Conservation (phyloP, 2,888 invertebrate species). For the Ischnus inquisitorius region DNA sequence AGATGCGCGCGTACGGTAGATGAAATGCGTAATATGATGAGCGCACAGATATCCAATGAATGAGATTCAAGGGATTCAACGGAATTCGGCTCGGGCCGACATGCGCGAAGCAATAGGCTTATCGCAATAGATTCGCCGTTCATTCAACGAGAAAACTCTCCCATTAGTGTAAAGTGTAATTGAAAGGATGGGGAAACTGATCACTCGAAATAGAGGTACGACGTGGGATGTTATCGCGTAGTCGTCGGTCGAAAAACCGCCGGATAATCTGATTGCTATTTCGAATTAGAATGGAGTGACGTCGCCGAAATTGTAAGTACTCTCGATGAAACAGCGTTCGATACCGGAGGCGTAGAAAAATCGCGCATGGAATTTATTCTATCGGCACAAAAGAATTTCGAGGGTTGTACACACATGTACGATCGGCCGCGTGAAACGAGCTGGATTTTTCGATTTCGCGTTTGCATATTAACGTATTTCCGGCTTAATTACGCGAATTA, state of each 20-base stretch:
- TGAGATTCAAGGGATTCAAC: constrained; percentile 55
- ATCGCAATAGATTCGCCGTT: constrained; percentile 53
- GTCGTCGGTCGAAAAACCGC: not conserved
- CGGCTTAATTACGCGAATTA: too few relatives aligned
- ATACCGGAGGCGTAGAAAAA: too few relatives aligned
- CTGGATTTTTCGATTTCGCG: too few relatives aligned
- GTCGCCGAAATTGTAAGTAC: too few relatives aligned
- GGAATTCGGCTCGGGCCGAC: constrained; percentile 29
- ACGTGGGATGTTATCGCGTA: not conserved
- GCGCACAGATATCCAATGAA: constrained; percentile 47
- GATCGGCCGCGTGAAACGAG: too few relatives aligned
- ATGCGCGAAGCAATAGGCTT: constrained; percentile 47
- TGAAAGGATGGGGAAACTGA: constrained; percentile 59
- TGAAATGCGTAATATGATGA: constrained; percentile 59
- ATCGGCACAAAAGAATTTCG: too few relatives aligned
- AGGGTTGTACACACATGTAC: too few relatives aligned
- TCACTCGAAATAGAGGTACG: constrained; percentile 2
- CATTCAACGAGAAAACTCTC: constrained; percentile 53
- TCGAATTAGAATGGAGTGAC: not conserved
- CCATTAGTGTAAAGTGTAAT: constrained; percentile 46
- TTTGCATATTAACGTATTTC: too few relatives aligned
- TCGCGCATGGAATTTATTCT: too few relatives aligned
- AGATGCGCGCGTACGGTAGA: constrained; percentile 6
- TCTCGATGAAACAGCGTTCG: too few relatives aligned
- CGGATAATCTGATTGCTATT: not conserved